Conservation (phyloP, 2,113 vertebrate genomes). For the Elephantulus edwardii region DNA sequence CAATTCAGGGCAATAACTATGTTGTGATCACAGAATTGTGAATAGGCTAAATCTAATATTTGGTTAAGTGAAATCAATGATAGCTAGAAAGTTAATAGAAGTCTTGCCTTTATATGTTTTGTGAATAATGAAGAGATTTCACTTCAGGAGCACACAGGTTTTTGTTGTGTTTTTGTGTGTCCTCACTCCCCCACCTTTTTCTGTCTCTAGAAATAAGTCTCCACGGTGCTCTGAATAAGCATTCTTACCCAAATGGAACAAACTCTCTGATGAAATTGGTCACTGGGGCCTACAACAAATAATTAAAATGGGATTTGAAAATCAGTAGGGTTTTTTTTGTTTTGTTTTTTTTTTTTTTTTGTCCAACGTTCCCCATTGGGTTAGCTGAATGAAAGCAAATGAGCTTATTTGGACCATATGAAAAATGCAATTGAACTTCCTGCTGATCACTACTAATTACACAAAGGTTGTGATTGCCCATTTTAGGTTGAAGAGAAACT, state of each 20-base stretch:
- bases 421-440: conserved; percentile 6
- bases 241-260: conserved; percentile 71
- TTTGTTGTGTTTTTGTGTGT: not conserved
- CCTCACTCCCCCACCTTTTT: too few species aligned
- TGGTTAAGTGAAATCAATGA: conserved; percentile 64
- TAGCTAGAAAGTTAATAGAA: conserved; percentile 55
- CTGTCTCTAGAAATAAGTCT: conserved; percentile 56
- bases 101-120: conserved; percentile 48
- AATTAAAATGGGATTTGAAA: conserved; percentile 74
- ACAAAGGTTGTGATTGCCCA: not conserved
- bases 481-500: not conserved
- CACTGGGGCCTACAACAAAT: conserved; percentile 64
- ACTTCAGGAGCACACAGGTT: conserved; percentile 34
- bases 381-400: conserved; percentile 52
- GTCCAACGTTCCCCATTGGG: not conserved
- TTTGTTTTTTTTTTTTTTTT: not conserved
- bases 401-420: conserved; percentile 7
- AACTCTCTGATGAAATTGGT: conserved; percentile 68
- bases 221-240: conserved; percentile 57
- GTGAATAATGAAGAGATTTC: conserved; percentile 65
- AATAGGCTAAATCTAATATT: conserved; percentile 73
- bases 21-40: conserved; percentile 74
- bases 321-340: conserved; percentile 6
- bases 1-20: conserved; percentile 66
- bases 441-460: not conserved